Evolutionary conservation across 2,113 vertebrate species (phyloP), one percentile per base, ranked within the genome.

Genomic region (Xiphophorus hellerii): DNA sequence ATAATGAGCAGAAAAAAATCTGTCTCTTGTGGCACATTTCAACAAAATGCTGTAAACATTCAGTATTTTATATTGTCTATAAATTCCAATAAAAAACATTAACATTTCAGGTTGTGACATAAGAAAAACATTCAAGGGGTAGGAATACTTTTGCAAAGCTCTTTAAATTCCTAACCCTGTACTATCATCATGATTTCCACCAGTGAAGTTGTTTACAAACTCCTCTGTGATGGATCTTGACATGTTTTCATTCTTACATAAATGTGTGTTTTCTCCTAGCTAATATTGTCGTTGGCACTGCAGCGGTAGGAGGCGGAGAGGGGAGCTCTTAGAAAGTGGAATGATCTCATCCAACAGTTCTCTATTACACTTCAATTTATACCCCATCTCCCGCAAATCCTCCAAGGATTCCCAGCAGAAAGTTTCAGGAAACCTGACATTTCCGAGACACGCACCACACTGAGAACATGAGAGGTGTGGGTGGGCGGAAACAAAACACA

Each of bases 251-350:
- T 69, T 78, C 28, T 72, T 83, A 73, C 82, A 74, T 74, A 85
- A 87, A 87, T 81, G 81, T 84, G 1, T 71, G 69, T 82, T 86
- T 82, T 69, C 76, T 69, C 69, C 70, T 64, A 78, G 88, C 80
- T 69, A 77, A 85, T 80, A 51, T 88, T 87, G 84, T 75, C 80
- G 74, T 88, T 84, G 74, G 64, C 4, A 7, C 62, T 22, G 76
- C 62, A 83, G 73, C 65, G 17, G 61, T 10, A 31, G 61, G 63
- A 69, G 39, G 30, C 33, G 51, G 37, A 68, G 27, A 39, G 17
- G 73, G 22, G 48, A 25, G 48, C 48, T 29, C 2, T 80, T 69
- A 78, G 29, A 82, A 77, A 71, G 33, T 61, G 58, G 35, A 82
- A 70, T 5, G 1, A 63, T 82, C 44, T 84, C 61, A 66, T 78